These are phyloP conservation scores for Noctua comes DNA, from an alignment of 2,888 invertebrate species.

Conservation along the genomic window DNA sequence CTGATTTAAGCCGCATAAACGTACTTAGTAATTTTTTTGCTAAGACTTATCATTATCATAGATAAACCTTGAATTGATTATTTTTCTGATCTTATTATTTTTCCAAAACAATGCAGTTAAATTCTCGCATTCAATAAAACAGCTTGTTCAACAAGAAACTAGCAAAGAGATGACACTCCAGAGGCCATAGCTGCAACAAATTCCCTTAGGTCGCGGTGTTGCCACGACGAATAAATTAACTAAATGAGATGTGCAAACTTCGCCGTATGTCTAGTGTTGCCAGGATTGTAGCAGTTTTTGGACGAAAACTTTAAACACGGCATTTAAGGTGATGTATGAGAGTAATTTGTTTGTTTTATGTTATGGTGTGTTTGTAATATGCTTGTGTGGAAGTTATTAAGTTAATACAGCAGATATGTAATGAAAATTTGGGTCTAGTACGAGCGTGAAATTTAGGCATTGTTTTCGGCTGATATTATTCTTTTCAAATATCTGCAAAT, in stretches of 20 bases:
- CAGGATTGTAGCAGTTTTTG: slow-evolving; percentile 58
- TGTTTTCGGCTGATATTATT: background rate
- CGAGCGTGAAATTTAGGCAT: background rate
- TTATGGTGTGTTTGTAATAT: slow-evolving; percentile 20
- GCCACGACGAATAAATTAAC: slow-evolving; percentile 64
- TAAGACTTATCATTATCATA: background rate
- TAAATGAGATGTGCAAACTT: slow-evolving; percentile 64
- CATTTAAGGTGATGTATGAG: slow-evolving; percentile 56
- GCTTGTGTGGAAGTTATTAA: background rate
- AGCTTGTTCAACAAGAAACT: slow-evolving; percentile 42
- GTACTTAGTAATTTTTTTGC: background rate
- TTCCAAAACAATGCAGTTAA: background rate
- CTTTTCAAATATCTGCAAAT: background rate
- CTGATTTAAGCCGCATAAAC: background rate
- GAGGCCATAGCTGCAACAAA: slow-evolving; percentile 45
- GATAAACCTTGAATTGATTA: background rate
- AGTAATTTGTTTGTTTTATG: slow-evolving; percentile 54
- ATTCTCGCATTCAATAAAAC: slow-evolving; percentile 34
- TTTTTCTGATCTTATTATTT: background rate
- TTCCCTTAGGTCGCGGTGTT: slow-evolving; percentile 45
- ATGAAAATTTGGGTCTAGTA: background rate
- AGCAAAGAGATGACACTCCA: slow-evolving; percentile 44
- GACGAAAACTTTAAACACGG: slow-evolving; percentile 55
- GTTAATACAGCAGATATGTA: background rate
- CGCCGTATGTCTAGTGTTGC: slow-evolving; percentile 56